phyloP scores from a whole-genome alignment of 2,888 invertebrate genomes.

The Noctuana brunneofusca region DNA sequence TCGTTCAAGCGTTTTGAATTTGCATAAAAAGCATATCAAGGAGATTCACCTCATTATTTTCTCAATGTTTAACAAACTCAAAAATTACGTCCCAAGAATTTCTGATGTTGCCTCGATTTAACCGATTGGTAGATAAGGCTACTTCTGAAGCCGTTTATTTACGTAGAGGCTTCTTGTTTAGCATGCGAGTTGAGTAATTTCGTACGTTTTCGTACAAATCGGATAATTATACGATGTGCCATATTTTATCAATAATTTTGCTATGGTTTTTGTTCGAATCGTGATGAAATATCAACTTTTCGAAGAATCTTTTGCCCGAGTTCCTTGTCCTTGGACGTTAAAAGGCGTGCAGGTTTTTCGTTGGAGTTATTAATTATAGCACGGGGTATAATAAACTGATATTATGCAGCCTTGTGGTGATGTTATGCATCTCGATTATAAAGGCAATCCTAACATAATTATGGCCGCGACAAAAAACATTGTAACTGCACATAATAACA shows the following conservation, averaged over 20 bases:
- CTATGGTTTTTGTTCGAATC: conserved; percentile 48
- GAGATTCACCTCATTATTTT: conserved; percentile 29
- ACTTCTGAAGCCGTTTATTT: conserved; percentile 58
- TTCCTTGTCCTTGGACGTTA: conserved; percentile 58
- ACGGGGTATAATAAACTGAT: conserved; percentile 60
- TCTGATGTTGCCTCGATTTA: conserved; percentile 59
- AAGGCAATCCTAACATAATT: conserved; percentile 59
- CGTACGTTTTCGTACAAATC: conserved; percentile 36
- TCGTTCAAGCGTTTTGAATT: conserved; percentile 18
- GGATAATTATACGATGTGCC: conserved; percentile 39
- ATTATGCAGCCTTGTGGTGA: conserved; percentile 60
- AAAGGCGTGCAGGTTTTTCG: conserved; percentile 54
- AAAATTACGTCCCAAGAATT: conserved; percentile 51
- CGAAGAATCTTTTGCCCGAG: conserved; percentile 56
- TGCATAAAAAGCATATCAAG: conserved; percentile 29
- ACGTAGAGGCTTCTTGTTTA: conserved; percentile 64
- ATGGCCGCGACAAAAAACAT: conserved; percentile 56
- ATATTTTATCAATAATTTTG: conserved; percentile 42
- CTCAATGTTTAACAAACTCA: conserved; percentile 27
- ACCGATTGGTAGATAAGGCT: conserved; percentile 65
- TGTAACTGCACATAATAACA: conserved; percentile 48
- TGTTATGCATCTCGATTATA: conserved; percentile 58
- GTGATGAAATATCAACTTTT: conserved; percentile 50
- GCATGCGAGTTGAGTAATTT: conserved; percentile 51
- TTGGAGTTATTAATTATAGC: conserved; percentile 64